Evolutionary conservation across 2,113 vertebrate genomes (phyloP).

Genomic region (Serinus canaria): DNA sequence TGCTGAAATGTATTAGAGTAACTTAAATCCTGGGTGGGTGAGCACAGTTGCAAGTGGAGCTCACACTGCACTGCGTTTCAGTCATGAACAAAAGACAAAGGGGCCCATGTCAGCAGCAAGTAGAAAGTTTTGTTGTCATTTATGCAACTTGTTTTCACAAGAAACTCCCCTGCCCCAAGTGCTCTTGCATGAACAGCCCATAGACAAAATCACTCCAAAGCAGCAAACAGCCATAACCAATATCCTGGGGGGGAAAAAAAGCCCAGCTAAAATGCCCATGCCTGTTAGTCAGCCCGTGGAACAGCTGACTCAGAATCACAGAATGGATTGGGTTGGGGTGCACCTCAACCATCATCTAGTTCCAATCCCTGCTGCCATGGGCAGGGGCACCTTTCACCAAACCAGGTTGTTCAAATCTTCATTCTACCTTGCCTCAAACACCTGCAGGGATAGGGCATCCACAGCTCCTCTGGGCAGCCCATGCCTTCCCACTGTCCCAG

Average conservation of each 20-base stretch:
- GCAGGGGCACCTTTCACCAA: not conserved
- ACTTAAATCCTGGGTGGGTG: not conserved
- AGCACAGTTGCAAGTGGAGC: not conserved
- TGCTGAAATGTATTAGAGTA: not conserved
- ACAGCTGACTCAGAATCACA: not conserved
- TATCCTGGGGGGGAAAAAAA: not conserved
- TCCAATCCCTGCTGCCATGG: not conserved
- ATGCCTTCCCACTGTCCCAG: not conserved
- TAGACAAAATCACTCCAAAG: not conserved
- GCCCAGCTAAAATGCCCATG: not conserved
- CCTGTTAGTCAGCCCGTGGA: not conserved
- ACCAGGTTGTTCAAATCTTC: not conserved
- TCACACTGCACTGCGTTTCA: not conserved
- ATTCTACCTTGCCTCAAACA: not conserved
- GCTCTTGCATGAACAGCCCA: not conserved
- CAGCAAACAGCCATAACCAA: not conserved
- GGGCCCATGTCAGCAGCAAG: not conserved
- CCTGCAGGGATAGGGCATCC: not conserved
- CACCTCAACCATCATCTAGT: not conserved
- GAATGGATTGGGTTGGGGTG: not conserved
- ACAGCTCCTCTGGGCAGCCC: not conserved
- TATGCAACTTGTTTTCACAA: not conserved
- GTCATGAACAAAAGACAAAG: not conserved
- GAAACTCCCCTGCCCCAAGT: not conserved
- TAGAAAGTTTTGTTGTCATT: not conserved